phyloP scores from a whole-genome alignment of 2,888 invertebrate species.

The Hermaeophaga mercurialis region DNA sequence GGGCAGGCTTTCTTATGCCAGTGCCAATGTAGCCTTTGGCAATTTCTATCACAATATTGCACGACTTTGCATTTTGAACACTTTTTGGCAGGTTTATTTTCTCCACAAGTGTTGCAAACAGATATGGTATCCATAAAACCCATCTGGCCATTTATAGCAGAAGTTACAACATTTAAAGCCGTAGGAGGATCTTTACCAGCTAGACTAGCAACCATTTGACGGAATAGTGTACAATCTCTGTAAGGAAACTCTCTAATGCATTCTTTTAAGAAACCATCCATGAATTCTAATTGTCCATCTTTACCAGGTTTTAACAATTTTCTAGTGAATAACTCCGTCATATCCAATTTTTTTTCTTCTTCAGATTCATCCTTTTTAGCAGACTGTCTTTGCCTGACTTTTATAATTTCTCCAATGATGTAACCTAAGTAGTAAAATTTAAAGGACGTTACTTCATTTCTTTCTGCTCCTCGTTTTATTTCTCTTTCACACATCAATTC shows the following conservation, averaged over 20 bases:
- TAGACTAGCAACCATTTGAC: slow-evolving; percentile 80
- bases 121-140: slow-evolving; percentile 73
- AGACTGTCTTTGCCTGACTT: slow-evolving; percentile 71
- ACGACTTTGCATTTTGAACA: slow-evolving; percentile 94
- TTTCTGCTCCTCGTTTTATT: slow-evolving; percentile 80
- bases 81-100: slow-evolving; percentile 87
- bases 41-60: slow-evolving; percentile 92
- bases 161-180: slow-evolving; percentile 73
- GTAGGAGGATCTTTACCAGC: slow-evolving; percentile 75
- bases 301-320: slow-evolving; percentile 78
- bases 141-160: slow-evolving; percentile 87
- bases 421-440: slow-evolving; percentile 85
- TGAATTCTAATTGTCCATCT: slow-evolving; percentile 66
- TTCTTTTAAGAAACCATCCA: slow-evolving; percentile 80
- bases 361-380: slow-evolving; percentile 49
- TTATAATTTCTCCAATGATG: slow-evolving; percentile 73
- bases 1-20: slow-evolving; percentile 87
- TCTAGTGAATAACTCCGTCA: slow-evolving; percentile 75
- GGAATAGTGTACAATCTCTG: slow-evolving; percentile 86
- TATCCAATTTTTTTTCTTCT: slow-evolving; percentile 67
- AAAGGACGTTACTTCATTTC: slow-evolving; percentile 89
- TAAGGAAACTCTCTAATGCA: slow-evolving; percentile 89
- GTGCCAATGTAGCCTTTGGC: slow-evolving; percentile 93
- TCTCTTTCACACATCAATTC: slow-evolving; percentile 84
- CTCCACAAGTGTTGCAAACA: slow-evolving; percentile 84